phyloP scores from a whole-genome alignment of 2,888 invertebrate genomes.

The Polydrusus pterygomalis region DNA sequence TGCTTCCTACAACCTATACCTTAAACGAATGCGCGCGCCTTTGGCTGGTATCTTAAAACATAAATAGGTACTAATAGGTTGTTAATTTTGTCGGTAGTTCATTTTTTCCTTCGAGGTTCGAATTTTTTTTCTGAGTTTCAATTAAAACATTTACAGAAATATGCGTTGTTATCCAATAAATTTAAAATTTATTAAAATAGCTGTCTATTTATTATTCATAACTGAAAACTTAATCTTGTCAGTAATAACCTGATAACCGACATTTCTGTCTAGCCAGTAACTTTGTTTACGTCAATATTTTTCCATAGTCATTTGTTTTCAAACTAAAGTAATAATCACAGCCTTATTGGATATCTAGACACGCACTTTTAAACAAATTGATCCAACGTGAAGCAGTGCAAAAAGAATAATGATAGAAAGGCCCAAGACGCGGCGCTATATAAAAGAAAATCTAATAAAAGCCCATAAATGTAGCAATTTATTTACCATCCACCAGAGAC shows the following conservation, averaged over 20 bases:
- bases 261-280: neutral
- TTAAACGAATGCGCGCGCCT: no score
- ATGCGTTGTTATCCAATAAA: no score
- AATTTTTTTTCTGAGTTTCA: no score
- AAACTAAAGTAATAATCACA: conserved; percentile 21
- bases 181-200: no score
- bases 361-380: conserved; percentile 39
- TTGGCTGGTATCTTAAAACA: no score
- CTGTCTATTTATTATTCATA: no score
- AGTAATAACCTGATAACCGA: neutral
- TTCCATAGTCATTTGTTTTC: conserved; percentile 8
- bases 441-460: conserved; percentile 38
- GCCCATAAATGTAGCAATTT: conserved; percentile 31
- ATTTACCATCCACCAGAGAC: conserved; percentile 25
- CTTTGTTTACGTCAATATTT: neutral
- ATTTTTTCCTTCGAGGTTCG: no score
- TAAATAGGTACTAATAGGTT: no score
- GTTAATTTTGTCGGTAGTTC: no score
- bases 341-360: conserved; percentile 27
- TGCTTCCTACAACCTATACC: no score
- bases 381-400: conserved; percentile 36
- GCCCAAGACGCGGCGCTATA: conserved; percentile 13
- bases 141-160: no score
- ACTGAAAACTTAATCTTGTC: no score
- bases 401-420: conserved; percentile 37